A percentile compares a stretch with the other conserved stretches of the same genome.
phyloP scores from a whole-genome alignment of 1,140 invertebrate genomes.

The Neodiprion fabricii region DNA sequence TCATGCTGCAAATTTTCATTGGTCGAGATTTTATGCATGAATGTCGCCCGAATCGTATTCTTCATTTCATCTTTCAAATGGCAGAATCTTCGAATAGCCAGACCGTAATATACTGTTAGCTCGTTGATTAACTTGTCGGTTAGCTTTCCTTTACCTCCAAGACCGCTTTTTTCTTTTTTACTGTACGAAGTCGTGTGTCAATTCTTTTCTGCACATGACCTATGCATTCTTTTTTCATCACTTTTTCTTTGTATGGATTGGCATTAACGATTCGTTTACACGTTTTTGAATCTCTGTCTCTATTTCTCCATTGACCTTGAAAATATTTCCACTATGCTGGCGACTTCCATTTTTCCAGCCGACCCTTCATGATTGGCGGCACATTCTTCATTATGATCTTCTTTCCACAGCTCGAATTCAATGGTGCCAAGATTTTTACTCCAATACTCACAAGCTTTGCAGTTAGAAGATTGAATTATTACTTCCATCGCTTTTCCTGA shows the following conservation, averaged over 20 bases:
- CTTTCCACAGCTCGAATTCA: conserved; percentile 13
- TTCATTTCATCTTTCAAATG: not conserved
- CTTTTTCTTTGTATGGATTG: conserved; percentile 3
- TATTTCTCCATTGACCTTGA: conserved; percentile 18
- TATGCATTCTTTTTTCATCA: conserved; percentile 29
- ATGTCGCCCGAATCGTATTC: not conserved
- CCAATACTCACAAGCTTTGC: conserved; percentile 4
- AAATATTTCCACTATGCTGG: conserved; percentile 26
- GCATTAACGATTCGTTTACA: not conserved
- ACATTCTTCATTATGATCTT: conserved; percentile 21
- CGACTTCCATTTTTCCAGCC: conserved; percentile 26
- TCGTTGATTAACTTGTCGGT: not conserved
- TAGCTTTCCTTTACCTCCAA: not conserved
- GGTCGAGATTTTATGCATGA: conserved; percentile 24
- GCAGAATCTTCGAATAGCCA: not conserved
- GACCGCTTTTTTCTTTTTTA: not conserved
- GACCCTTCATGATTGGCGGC: conserved; percentile 14
- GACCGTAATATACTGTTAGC: not conserved
- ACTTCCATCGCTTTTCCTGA: conserved; percentile 30
- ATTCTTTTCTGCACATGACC: conserved; percentile 39
- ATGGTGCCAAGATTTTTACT: conserved; percentile 13
- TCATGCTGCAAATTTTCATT: conserved; percentile 24
- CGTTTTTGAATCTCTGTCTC: conserved; percentile 29
- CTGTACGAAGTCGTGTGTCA: conserved; percentile 6
- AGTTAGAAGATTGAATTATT: conserved; percentile 22